These are phyloP conservation scores for Neosalanx taihuensis DNA, from an alignment of 2,797 vertebrate species.

Conservation along the genomic window DNA sequence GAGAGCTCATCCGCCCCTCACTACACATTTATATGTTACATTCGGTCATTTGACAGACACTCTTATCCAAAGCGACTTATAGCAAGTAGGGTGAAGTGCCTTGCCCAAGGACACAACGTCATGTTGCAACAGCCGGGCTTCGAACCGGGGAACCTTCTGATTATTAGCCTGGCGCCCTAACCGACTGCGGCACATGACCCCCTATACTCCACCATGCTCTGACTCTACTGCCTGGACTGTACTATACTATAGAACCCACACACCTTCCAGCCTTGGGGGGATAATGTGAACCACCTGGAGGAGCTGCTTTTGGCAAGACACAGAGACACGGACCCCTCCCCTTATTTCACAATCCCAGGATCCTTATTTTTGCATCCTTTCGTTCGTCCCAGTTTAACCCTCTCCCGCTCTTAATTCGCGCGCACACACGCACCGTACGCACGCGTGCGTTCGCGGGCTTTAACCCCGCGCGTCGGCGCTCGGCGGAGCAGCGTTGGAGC, in stretches of 20 bases:
- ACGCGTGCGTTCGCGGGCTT: slow-evolving; percentile 16
- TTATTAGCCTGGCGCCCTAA: too few species aligned
- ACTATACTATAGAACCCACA: neutral
- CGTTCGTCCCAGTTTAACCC: neutral
- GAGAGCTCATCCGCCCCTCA: slow-evolving; percentile 30
- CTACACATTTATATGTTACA: too few species aligned
- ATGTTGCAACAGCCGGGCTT: too few species aligned
- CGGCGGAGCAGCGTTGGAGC: slow-evolving; percentile 46
- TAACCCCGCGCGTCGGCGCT: slow-evolving; percentile 13
- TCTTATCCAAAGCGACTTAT: too few species aligned
- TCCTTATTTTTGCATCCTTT: slow-evolving; percentile 10
- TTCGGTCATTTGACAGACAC: too few species aligned
- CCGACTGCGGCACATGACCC: too few species aligned
- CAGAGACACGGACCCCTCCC: neutral
- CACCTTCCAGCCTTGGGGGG: neutral
- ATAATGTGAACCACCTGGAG: neutral
- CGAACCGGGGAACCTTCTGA: too few species aligned
- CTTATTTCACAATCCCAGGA: slow-evolving; percentile 2
- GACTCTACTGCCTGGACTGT: neutral
- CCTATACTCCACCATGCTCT: slow-evolving; percentile 5
- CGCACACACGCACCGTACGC: slow-evolving; percentile 8
- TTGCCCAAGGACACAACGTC: too few species aligned
- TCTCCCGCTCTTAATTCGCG: neutral
- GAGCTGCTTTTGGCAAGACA: neutral
- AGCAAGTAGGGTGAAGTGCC: too few species aligned